These are phyloP conservation scores for Gryllus bimaculatus DNA, from an alignment of 1,140 invertebrate species.

Conservation along the genomic window DNA sequence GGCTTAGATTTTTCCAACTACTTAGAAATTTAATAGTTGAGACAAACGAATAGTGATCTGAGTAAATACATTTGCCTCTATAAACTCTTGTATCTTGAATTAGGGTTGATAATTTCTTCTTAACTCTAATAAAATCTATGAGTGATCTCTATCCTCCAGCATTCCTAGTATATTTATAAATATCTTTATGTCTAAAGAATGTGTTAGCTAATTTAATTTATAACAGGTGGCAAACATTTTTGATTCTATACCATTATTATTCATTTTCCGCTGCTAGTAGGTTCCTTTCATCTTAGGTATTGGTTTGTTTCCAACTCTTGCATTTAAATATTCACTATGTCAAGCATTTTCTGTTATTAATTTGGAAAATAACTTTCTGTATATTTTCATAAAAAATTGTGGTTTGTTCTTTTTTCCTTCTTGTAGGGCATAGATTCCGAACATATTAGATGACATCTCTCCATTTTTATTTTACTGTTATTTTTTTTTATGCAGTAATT, in stretches of 20 bases:
- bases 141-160: background rate
- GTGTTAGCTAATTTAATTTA: background rate
- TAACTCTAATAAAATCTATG: background rate
- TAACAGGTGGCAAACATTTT: background rate
- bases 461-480: too few relatives aligned
- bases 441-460: too few relatives aligned
- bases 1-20: background rate
- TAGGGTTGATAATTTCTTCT: background rate
- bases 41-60: background rate
- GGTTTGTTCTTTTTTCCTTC: background rate
- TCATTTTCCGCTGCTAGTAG: background rate
- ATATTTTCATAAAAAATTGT: background rate
- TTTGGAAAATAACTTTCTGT: background rate
- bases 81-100: background rate
- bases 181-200: slow-evolving; percentile 8
- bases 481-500: too few relatives aligned
- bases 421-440: background rate
- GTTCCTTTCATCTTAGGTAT: background rate
- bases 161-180: background rate
- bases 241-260: background rate
- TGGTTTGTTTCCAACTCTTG: background rate
- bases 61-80: background rate
- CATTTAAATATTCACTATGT: background rate
- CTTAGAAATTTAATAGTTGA: background rate
- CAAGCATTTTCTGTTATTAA: background rate